phyloP scores from a whole-genome alignment of 2,888 invertebrate species.

The Scaptomyza flava region DNA sequence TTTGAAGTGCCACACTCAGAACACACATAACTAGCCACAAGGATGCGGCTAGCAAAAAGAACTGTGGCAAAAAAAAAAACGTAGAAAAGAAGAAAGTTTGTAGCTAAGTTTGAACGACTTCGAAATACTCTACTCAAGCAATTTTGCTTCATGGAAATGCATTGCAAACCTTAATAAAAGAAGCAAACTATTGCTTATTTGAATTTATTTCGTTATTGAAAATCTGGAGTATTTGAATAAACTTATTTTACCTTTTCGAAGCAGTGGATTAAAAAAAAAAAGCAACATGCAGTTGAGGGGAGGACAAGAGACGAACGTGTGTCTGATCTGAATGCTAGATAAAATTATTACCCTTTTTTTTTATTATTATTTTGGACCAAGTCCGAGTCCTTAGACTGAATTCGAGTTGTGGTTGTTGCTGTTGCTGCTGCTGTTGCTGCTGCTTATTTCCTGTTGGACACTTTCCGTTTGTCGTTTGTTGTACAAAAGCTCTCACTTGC shows the following conservation, averaged over 20 bases:
- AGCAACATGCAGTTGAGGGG: slow-evolving; percentile 7
- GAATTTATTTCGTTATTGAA: too few relatives aligned
- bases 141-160: too few relatives aligned
- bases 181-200: too few relatives aligned
- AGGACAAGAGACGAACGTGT: slow-evolving; percentile 70
- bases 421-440: slow-evolving; percentile 39
- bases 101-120: neutral
- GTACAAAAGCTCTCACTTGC: slow-evolving; percentile 56
- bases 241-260: neutral
- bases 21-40: slow-evolving; percentile 52
- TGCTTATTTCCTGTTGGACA: slow-evolving; percentile 83
- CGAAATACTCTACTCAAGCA: too few relatives aligned
- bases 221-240: too few relatives aligned
- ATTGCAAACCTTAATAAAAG: too few relatives aligned
- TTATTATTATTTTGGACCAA: slow-evolving; percentile 65
- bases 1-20: slow-evolving; percentile 53
- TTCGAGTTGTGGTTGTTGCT: slow-evolving; percentile 12
- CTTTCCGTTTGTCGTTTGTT: slow-evolving; percentile 82
- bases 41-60: slow-evolving; percentile 47
- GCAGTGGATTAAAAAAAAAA: neutral
- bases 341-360: slow-evolving; percentile 82
- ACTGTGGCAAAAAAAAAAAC: neutral
- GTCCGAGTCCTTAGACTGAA: slow-evolving; percentile 40
- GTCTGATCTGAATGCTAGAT: slow-evolving; percentile 83
- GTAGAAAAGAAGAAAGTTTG: neutral